Percentiles rank a stretch among this genome's conserved stretches.
These are phyloP conservation scores for Siniperca obscura DNA, from an alignment of 2,797 vertebrate species.

Conservation along the genomic window DNA sequence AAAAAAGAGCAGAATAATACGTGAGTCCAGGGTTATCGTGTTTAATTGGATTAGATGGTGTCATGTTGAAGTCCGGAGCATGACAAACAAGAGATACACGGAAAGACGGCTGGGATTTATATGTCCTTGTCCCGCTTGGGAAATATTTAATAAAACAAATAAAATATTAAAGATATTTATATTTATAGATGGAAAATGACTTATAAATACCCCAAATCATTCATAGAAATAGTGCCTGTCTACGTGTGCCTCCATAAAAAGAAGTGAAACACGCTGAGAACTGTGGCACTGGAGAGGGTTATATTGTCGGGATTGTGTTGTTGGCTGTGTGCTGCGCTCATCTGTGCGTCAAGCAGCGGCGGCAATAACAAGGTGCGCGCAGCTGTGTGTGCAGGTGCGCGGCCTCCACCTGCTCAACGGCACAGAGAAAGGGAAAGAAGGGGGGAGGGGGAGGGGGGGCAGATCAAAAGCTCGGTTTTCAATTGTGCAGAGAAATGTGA, in stretches of 20 bases:
- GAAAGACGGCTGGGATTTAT: constrained; percentile 21
- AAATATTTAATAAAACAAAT: constrained; percentile 2
- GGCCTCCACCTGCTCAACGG: constrained; percentile 77
- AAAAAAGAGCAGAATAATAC: constrained; percentile 79
- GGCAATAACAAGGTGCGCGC: constrained; percentile 78
- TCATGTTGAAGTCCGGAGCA: constrained; percentile 78
- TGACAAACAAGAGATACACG: constrained; percentile 68
- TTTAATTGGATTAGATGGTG: constrained; percentile 89
- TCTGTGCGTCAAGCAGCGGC: constrained; percentile 74
- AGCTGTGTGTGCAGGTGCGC: constrained; percentile 78
- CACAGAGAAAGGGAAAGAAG: constrained; percentile 2
- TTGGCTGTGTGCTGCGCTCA: constrained; percentile 63
- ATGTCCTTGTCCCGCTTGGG: not conserved
- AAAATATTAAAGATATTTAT: not conserved
- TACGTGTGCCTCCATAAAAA: constrained; percentile 4
- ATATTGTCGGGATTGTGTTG: constrained; percentile 57
- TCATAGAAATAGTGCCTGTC: not conserved
- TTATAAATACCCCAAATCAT: not conserved
- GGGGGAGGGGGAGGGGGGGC: not conserved
- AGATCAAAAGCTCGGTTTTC: constrained; percentile 28
- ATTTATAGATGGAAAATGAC: not conserved
- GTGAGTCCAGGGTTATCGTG: constrained; percentile 80
- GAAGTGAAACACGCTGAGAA: constrained; percentile 32
- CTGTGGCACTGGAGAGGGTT: constrained; percentile 35
- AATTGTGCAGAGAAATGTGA: constrained; percentile 34